These are phyloP conservation scores for Andrena trimmerana DNA, from an alignment of 2,888 invertebrate genomes.

Conservation along the genomic window DNA sequence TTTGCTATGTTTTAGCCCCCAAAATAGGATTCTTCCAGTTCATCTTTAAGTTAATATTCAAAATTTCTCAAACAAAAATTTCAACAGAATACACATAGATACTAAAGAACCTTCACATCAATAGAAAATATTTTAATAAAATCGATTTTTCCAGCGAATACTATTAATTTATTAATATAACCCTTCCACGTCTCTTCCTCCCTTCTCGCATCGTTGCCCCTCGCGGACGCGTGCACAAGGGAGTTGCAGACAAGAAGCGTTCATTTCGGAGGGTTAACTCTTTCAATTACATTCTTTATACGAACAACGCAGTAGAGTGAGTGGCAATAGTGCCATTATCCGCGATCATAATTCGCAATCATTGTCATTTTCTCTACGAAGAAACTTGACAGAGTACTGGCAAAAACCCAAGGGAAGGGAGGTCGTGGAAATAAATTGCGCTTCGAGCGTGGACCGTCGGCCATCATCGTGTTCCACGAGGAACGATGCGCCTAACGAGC, in stretches of 20 bases:
- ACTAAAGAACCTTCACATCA: too few species aligned
- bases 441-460: not conserved
- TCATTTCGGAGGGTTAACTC: not conserved
- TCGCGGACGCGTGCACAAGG: not conserved
- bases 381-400: too few species aligned
- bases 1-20: too few species aligned
- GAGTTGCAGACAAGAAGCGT: not conserved
- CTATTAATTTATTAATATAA: not conserved
- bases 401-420: not conserved
- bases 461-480: conserved; percentile 1
- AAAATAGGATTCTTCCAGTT: too few species aligned
- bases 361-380: not conserved
- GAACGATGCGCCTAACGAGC: conserved; percentile 49
- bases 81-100: too few species aligned
- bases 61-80: too few species aligned
- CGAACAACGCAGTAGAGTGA: too few species aligned
- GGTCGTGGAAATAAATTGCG: not conserved
- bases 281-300: not conserved
- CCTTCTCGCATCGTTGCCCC: not conserved
- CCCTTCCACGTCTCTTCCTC: not conserved
- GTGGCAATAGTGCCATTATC: too few species aligned
- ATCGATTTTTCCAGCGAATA: too few species aligned
- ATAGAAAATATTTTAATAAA: too few species aligned
- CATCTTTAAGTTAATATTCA: too few species aligned
- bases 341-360: not conserved